A percentile compares a stretch with the other conserved stretches of the same genome.
Evolutionary conservation across 2,888 invertebrate species (phyloP).

Genomic region (Serrognathus titanus): DNA sequence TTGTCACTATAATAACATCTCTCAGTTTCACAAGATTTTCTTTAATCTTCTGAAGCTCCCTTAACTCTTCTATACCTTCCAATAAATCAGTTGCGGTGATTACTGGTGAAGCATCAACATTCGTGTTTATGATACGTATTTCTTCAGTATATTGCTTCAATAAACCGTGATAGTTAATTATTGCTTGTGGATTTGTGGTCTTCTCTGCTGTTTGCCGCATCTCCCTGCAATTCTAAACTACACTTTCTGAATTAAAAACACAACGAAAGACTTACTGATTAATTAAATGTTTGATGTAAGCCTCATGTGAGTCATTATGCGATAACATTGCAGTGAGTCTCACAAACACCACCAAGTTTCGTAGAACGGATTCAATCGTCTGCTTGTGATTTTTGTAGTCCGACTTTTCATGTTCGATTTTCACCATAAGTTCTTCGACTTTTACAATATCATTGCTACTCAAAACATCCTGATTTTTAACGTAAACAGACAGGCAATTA

Average conservation of each 20-base stretch:
- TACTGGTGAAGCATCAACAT: too few species aligned
- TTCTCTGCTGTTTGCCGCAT: conserved; percentile 20
- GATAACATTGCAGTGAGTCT: conserved; percentile 39
- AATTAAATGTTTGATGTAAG: conserved; percentile 39
- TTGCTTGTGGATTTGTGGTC: conserved; percentile 5
- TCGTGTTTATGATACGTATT: background rate
- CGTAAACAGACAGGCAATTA: conserved; percentile 4
- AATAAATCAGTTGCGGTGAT: too few species aligned
- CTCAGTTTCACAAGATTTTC: too few species aligned
- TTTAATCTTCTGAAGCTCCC: too few species aligned
- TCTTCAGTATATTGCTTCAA: conserved; percentile 22
- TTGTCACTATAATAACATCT: too few species aligned
- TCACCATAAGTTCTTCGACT: conserved; percentile 26
- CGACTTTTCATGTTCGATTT: conserved; percentile 19
- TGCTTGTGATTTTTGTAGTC: conserved; percentile 32
- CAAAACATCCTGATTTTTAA: conserved; percentile 6
- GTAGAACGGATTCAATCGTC: conserved; percentile 32
- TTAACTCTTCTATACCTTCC: too few species aligned
- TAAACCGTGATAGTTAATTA: conserved; percentile 18
- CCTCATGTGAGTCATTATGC: conserved; percentile 39
- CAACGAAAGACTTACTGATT: conserved; percentile 27
- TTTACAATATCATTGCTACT: conserved; percentile 11
- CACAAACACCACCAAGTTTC: conserved; percentile 41
- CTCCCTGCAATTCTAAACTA: conserved; percentile 4
- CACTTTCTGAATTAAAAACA: background rate